Percentiles rank a stretch among this genome's conserved stretches.
Conservation (phyloP, 1,140 invertebrate genomes). For the Rhizoglyphus robini region DNA sequence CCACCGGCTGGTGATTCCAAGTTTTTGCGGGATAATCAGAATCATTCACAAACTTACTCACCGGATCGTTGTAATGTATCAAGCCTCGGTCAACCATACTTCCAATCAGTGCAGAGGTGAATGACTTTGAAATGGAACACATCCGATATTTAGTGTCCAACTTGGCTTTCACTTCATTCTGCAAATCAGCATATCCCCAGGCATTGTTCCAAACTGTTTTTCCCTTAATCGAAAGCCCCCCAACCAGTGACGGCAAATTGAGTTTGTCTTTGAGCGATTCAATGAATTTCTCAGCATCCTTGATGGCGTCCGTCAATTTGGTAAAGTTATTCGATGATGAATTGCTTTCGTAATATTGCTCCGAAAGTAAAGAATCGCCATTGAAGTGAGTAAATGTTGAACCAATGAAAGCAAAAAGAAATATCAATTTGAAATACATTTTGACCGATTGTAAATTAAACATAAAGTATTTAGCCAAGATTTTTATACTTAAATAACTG, state of each 20-base stretch:
- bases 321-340: neutral
- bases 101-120: neutral
- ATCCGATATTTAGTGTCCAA: constrained; percentile 9
- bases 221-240: neutral
- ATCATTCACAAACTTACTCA: neutral
- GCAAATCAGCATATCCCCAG: constrained; percentile 3
- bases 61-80: neutral
- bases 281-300: neutral
- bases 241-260: neutral
- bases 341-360: neutral
- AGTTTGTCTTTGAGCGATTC: neutral
- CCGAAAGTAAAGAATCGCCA: too few species aligned
- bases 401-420: too few species aligned
- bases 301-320: neutral
- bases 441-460: too few species aligned
- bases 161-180: constrained; percentile 7
- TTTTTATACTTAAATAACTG: too few species aligned
- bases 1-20: neutral
- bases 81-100: neutral
- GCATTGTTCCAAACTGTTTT: constrained; percentile 2
- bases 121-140: neutral
- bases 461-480: too few species aligned
- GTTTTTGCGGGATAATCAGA: neutral
- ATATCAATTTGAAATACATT: too few species aligned
- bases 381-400: too few species aligned